Base-by-base conservation (phyloP, 1,140 invertebrate genomes). In the Nixonia krombeini region DNA sequence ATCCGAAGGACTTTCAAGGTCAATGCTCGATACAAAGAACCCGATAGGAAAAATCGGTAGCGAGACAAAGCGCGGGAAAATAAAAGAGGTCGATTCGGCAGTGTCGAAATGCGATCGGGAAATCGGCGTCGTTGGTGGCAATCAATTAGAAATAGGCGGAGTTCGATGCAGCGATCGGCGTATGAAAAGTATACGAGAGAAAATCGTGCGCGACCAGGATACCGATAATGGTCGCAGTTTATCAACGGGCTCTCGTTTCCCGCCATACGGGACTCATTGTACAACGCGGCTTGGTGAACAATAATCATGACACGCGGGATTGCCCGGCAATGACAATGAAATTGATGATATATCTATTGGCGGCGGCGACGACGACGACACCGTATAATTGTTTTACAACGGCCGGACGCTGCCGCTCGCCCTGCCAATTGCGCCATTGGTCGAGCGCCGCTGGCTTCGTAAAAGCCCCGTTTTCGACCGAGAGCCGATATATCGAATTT, bases 301-400 rank as follows among this genome's bases (percentile, higher is more conserved):
- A 79, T 79, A 78, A 81, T 81, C 76, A 75, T 78, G 76, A 81
- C 74, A 79, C 72, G 76, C 70, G 61, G 63, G 67, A 74, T 72
- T 73, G 66, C 57, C 70, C 64, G 50, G 66, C 72, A 76, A 70
- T 76, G 75, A 76, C 76, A 80, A 78, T 79, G 73, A 70, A 79
- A 76, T 78, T 75, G 72, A 78, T 77, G 74, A 78, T 79, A 73
- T 79, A 80, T 78, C 70, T 71, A 78, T 75, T 73, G 61, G 58
- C 51, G 56, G 45, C 56, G 42, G 50, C 52, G 51, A 31, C 70
- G 66, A 76, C 66, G 72, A 31, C 70, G 66, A 76, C 66, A 73
- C 50, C 74, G 71, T 76, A 79, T 79, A 79, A 79, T 79, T 78
- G 77, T 79, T 78, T 75, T 75, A 79, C 77, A 79, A 71, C 70